These are phyloP conservation scores for Setipinna tenuifilis DNA, from an alignment of 2,797 vertebrate species.

Conservation along the genomic window DNA sequence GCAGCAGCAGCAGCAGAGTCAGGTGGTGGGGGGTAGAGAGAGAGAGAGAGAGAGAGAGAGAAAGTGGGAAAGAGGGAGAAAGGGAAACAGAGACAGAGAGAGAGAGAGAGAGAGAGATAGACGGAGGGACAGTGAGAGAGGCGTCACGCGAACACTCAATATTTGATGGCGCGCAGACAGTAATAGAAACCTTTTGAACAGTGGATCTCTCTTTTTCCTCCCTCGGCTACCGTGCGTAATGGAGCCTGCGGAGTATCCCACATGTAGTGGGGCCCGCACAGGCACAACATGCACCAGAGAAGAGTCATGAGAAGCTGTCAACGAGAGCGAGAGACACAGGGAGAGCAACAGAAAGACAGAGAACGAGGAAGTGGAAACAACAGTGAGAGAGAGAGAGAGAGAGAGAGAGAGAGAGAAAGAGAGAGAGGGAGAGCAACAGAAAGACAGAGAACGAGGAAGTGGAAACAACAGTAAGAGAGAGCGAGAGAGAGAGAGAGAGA, in stretches of 20 bases:
- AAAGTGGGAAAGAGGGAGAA: no score
- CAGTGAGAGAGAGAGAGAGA: background rate
- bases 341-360: background rate
- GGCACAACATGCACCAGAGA: background rate
- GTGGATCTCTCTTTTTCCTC: background rate
- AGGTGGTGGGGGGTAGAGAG: background rate
- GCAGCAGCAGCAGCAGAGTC: background rate
- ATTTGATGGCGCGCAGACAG: constrained; percentile 42
- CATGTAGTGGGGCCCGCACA: constrained; percentile 33
- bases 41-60: background rate
- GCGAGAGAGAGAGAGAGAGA: no score
- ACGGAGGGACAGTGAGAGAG: constrained; percentile 6
- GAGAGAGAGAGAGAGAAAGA: background rate
- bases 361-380: background rate
- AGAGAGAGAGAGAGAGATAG: background rate
- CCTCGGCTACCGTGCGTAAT: constrained; percentile 21
- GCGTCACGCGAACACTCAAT: constrained; percentile 36
- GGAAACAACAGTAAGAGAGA: no score
- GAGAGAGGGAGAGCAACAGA: no score
- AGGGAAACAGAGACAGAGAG: background rate
- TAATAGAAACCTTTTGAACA: constrained; percentile 44
- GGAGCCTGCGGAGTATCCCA: constrained; percentile 36
- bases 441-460: no score
- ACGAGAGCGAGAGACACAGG: background rate
- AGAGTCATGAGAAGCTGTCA: background rate